Percentiles rank a stretch among this genome's conserved stretches.
Evolutionary conservation across 2,113 vertebrate genomes (phyloP).

Genomic region (Alexandromys fortis): DNA sequence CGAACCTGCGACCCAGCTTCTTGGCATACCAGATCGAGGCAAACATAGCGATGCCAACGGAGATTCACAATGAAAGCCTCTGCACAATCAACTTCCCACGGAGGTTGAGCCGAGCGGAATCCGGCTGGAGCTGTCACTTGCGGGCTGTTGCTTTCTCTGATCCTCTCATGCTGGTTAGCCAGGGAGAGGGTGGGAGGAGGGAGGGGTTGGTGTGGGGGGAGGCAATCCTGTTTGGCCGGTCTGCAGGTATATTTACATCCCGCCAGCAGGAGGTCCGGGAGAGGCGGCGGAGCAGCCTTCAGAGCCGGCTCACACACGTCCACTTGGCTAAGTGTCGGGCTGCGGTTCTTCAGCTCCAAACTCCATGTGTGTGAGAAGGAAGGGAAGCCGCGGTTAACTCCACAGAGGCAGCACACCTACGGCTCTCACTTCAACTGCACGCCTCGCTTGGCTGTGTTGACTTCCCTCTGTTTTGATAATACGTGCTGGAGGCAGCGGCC

Average conservation of each 20-base stretch:
- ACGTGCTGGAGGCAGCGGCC: conserved; percentile 39
- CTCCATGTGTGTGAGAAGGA: conserved; percentile 85
- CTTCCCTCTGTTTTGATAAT: conserved; percentile 66
- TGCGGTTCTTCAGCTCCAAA: conserved; percentile 85
- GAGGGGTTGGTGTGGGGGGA: not conserved
- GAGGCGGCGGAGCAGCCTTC: conserved; percentile 82
- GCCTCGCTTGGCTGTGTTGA: conserved; percentile 82
- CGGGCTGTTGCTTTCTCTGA: conserved; percentile 85
- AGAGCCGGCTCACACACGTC: conserved; percentile 86
- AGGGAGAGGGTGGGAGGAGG: conserved; percentile 30
- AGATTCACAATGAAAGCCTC: conserved; percentile 80
- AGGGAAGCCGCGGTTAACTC: conserved; percentile 84
- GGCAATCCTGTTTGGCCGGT: conserved; percentile 81
- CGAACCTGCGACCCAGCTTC: conserved; percentile 97
- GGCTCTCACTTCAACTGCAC: conserved; percentile 77
- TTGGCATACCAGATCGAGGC: conserved; percentile 98
- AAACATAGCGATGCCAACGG: conserved; percentile 89
- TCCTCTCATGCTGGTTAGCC: conserved; percentile 84
- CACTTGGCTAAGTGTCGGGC: conserved; percentile 86
- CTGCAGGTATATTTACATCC: conserved; percentile 91
- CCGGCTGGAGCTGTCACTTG: conserved; percentile 81
- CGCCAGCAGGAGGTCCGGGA: conserved; percentile 86
- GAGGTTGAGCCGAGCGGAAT: conserved; percentile 66
- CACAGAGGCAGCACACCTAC: conserved; percentile 83
- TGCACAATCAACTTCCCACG: conserved; percentile 81